Base-by-base conservation (phyloP, 2,113 vertebrate species). In the Menidia beryllina region DNA sequence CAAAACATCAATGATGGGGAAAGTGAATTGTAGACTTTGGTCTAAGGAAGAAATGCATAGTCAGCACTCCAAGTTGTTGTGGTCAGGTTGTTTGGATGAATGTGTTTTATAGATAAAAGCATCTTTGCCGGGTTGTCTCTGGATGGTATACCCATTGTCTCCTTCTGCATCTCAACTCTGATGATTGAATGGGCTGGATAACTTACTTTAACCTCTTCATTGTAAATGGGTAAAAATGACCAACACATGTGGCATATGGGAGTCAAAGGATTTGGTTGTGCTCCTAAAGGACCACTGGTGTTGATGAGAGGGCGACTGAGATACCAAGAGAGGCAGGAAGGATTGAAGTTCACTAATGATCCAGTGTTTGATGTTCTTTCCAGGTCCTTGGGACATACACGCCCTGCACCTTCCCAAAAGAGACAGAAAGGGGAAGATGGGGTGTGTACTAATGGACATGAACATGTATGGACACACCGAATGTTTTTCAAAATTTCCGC, bases 331-430 rank as follows among this genome's bases (percentile, higher is more conserved):
- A 53, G 65, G 68, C 54, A 58, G 69, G 45, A 67, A 77, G 49
- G 54, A 73, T 65, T 69, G 71, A 76, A 84, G 69, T 77, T 86
- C 75, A 75, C 85, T 88, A 89, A 89, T 89, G 85, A 91, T 89
- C 76, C 25, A 2, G 53, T 79, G 84, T 90, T 89, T 89, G 88
- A 92, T 88, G 86, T 88, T 82, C 51, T 59, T 71, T 81, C 79
- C 55, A 84, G 79, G 83, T 79, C 87, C 75, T 67, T 69, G 86
- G 84, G 88, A 89, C 73, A 87, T 88, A 41, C 86, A 76, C 84
- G 79, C 75, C 78, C 67, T 68, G 45, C 39, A 69, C 63, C 59
- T 48, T 71, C 75, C n/a, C 81, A 0, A 62, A 85, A 85, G 77
- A 79, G 49, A 73, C 52, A 39, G 49, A 19, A 1, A n/a, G 6